These are phyloP conservation scores for Drosophila athabasca DNA, from an alignment of 1,140 invertebrate genomes.

Conservation along the genomic window DNA sequence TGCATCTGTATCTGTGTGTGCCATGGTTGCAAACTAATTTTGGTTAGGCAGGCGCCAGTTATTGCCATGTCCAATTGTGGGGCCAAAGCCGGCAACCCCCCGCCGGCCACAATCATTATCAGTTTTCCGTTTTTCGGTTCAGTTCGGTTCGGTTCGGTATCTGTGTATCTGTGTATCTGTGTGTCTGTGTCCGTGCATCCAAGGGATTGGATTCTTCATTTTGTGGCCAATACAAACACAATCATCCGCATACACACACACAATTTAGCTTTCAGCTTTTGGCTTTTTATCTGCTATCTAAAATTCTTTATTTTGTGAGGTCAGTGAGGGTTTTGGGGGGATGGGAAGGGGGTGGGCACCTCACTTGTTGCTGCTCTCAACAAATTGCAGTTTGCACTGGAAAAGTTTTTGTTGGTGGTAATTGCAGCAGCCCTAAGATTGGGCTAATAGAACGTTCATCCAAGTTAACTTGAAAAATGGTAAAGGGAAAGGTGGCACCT, in stretches of 20 bases:
- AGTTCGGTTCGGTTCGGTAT: slow-evolving; percentile 41
- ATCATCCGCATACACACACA: slow-evolving; percentile 14
- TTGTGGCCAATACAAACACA: slow-evolving; percentile 44
- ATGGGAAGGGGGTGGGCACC: background rate
- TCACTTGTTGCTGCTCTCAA: slow-evolving; percentile 38
- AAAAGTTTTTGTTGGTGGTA: slow-evolving; percentile 24
- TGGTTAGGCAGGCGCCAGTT: slow-evolving; percentile 64
- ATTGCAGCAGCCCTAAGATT: slow-evolving; percentile 42
- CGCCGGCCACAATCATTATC: slow-evolving; percentile 79
- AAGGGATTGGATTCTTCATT: slow-evolving; percentile 57
- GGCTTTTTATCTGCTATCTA: slow-evolving; percentile 17
- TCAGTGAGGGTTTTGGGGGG: background rate
- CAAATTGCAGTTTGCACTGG: slow-evolving; percentile 44
- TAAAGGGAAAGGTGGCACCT: background rate
- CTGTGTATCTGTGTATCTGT: slow-evolving; percentile 6
- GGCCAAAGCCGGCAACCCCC: slow-evolving; percentile 26
- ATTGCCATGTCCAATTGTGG: slow-evolving; percentile 59
- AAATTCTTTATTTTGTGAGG: slow-evolving; percentile 8
- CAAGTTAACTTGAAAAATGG: slow-evolving; percentile 5
- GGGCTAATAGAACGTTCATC: slow-evolving; percentile 56
- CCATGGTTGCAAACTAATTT: slow-evolving; percentile 47
- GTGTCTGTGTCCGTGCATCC: slow-evolving; percentile 8
- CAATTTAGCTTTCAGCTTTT: slow-evolving; percentile 38
- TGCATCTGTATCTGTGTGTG: too few relatives aligned
- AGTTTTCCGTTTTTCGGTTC: slow-evolving; percentile 69